A percentile compares a stretch with the other conserved stretches of the same genome.
Conservation (phyloP, 64 coral and sea anemone species). For the Pocillopora verrucosa region DNA sequence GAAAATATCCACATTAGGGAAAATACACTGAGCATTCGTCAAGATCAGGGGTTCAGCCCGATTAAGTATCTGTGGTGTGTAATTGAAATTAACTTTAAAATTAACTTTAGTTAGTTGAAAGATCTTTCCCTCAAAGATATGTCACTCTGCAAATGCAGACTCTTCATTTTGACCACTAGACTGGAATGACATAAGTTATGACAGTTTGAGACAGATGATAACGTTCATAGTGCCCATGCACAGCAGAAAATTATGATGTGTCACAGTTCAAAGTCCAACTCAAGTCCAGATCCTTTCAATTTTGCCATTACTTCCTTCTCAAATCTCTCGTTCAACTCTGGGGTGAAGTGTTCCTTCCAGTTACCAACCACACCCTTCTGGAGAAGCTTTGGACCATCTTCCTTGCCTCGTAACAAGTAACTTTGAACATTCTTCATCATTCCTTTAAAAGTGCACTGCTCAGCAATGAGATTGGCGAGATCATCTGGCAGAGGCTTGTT, state of each 20-base stretch:
- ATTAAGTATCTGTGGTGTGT: no score
- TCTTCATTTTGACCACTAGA: no score
- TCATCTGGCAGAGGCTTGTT: constrained; percentile 21
- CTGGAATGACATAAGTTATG: no score
- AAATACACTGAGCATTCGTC: no score
- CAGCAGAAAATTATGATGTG: not conserved
- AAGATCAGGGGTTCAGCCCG: no score
- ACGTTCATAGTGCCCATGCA: no score
- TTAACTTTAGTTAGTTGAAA: no score
- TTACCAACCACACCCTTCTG: not conserved
- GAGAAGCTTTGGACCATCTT: not conserved
- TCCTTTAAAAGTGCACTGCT: constrained; percentile 19
- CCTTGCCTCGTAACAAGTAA: not conserved
- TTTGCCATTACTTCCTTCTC: not conserved
- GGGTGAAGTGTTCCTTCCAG: not conserved
- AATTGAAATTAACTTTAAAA: no score
- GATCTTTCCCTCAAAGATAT: no score
- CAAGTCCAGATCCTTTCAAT: not conserved
- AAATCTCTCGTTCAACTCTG: constrained; percentile 3
- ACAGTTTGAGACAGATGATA: no score
- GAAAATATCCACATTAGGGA: not conserved
- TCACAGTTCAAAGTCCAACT: not conserved
- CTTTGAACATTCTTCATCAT: not conserved
- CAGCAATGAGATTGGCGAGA: not conserved
- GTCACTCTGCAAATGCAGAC: no score